Base-by-base conservation (phyloP, 2,888 invertebrate species). In the Ernsta delagoae region DNA sequence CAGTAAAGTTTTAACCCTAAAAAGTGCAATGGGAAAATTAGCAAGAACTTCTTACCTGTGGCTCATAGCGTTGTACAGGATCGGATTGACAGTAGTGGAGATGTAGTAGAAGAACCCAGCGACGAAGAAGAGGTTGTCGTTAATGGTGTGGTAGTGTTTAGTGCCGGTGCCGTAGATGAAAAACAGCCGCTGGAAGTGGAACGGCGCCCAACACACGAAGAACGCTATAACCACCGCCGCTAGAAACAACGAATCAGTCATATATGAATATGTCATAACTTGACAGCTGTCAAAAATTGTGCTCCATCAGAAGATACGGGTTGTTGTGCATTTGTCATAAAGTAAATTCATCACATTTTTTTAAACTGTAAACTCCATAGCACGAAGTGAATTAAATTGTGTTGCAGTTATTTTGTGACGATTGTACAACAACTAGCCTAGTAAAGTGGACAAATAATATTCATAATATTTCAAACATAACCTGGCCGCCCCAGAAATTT, bases 161-260 rank as follows among this genome's bases (percentile, higher is more conserved):
- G 93, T 92, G 31, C 95, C 86, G 72, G 94, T 94, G 39, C 95
- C 96, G 85, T 98, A 96, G 65, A 99, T n/a, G n/a, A n/a, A n/a
- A n/a, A n/a, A n/a, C n/a, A n/a, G 94, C 5, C 99, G 94, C 88
- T 99, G 99, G 72, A 97, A 95, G 92, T 99, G 99, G 92, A 98
- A 99, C 39, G 99, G 99, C 0, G 98, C 98, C 98, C 99, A 99
- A 89, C 98, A 98, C 9, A 98, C 93, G 93, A 98, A 98, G 94
- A 99, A 99, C 43, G 97, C 97, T 6, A 98, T 94, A 65, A 99
- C 99, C 31, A 99, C 98, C 3, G 98, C 98, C 75, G 97, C 99
- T 99, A n/a, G 11, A 56, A 5, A 45, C n/a, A 60, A 34, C 1
- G 24, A 11, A 36, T 39, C 7, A 39, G 39, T n/a, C n/a, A n/a